Evolutionary conservation across 1,140 invertebrate genomes (phyloP).

Genomic region (Chironomus striatipennis): DNA sequence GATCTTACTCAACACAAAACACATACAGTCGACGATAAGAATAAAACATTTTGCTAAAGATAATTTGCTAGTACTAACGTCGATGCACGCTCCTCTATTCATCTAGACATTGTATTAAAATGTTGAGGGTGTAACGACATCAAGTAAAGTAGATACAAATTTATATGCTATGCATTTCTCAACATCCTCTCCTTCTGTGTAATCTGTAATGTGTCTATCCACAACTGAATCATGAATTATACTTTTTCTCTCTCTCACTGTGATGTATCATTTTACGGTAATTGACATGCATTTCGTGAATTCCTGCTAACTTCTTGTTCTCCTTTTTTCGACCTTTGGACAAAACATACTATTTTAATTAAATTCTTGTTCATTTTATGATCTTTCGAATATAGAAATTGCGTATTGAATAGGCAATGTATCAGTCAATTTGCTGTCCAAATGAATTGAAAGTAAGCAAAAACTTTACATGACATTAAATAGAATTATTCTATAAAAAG

Average conservation of each 20-base stretch:
- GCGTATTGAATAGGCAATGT: background rate
- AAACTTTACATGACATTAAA: too few species aligned
- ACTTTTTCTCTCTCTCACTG: background rate
- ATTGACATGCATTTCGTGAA: background rate
- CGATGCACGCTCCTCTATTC: background rate
- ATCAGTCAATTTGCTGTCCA: too few species aligned
- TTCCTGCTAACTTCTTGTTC: background rate
- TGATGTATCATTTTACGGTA: background rate
- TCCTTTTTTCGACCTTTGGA: background rate
- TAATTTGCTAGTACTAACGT: background rate
- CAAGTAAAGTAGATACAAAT: background rate
- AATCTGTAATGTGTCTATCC: background rate
- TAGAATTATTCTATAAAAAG: too few species aligned
- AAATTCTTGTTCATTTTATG: background rate
- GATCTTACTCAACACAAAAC: background rate
- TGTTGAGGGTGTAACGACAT: background rate
- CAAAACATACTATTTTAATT: background rate
- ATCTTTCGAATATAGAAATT: background rate
- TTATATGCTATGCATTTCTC: constrained; percentile 3
- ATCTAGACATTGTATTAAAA: background rate
- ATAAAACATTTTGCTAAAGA: background rate
- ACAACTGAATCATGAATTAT: background rate
- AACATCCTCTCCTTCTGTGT: background rate
- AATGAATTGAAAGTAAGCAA: too few species aligned
- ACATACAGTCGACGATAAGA: background rate